phyloP scores from a whole-genome alignment of 2,113 vertebrate genomes.

The Mastomys coucha region DNA sequence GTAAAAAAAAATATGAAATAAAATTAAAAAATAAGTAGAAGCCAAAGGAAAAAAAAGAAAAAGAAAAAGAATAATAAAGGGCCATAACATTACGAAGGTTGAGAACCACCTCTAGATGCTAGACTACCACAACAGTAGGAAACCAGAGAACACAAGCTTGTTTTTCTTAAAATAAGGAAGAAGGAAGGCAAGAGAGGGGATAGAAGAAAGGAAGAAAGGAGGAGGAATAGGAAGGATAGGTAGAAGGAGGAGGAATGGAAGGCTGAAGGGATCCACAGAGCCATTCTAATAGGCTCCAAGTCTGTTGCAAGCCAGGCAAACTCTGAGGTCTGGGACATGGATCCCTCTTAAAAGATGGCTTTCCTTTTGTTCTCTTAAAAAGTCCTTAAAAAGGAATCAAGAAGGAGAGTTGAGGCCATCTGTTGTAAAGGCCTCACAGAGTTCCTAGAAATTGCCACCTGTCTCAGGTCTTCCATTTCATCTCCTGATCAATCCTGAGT shows the following conservation, averaged over 20 bases:
- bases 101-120: too few relatives aligned
- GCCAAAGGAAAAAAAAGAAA: too few relatives aligned
- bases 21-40: too few relatives aligned
- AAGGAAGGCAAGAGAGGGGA: not conserved
- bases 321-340: not conserved
- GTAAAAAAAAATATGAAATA: too few relatives aligned
- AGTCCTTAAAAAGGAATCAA: not conserved
- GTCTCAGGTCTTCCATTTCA: not conserved
- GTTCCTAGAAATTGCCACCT: not conserved
- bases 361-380: not conserved
- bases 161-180: not conserved
- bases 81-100: too few relatives aligned
- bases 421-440: not conserved
- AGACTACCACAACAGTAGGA: not conserved
- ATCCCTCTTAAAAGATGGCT: not conserved
- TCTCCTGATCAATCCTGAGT: not conserved
- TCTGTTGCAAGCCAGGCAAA: not conserved
- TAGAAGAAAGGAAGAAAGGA: not conserved
- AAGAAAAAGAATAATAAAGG: too few relatives aligned
- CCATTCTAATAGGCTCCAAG: not conserved
- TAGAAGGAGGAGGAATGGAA: not conserved
- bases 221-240: too few relatives aligned
- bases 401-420: not conserved
- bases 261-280: not conserved
- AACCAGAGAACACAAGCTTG: not conserved